Evolutionary conservation across 2,797 vertebrate genomes (phyloP).

Genomic region (Erpetoichthys calabaricus): DNA sequence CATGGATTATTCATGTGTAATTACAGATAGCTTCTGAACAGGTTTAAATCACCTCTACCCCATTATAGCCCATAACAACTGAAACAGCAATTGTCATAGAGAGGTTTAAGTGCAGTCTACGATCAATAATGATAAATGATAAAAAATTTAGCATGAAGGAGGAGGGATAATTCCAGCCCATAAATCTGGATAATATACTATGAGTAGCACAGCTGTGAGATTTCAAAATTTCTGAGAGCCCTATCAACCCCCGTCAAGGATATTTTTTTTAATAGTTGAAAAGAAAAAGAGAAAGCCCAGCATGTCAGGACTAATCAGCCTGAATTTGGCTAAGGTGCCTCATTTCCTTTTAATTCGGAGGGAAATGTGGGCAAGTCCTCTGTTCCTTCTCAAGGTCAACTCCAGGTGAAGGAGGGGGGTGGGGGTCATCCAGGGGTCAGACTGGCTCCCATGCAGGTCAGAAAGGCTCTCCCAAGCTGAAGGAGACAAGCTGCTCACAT

Average conservation of each 20-base stretch:
- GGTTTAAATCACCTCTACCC: conserved; percentile 73
- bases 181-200: conserved; percentile 70
- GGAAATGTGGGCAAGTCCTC: conserved; percentile 46
- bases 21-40: conserved; percentile 84
- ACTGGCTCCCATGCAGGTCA: conserved; percentile 79
- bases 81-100: conserved; percentile 79
- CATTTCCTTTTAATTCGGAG: conserved; percentile 62
- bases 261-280: conserved; percentile 14
- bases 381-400: conserved; percentile 89
- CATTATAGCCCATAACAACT: conserved; percentile 76
- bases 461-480: conserved; percentile 67
- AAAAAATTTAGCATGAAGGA: conserved; percentile 69
- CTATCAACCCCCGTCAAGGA: conserved; percentile 30
- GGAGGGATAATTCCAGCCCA: conserved; percentile 45
- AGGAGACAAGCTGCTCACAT: conserved; percentile 68
- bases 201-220: conserved; percentile 62
- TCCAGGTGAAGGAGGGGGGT: conserved; percentile 85
- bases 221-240: conserved; percentile 48
- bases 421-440: conserved; percentile 77
- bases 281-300: conserved; percentile 45
- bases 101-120: conserved; percentile 65
- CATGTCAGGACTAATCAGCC: conserved; percentile 77
- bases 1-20: conserved; percentile 91
- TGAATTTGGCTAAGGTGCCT: conserved; percentile 56
- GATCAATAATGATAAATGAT: conserved; percentile 87